Evolutionary conservation across 2,113 vertebrate species (phyloP).

Genomic region (Cepphus grylle): DNA sequence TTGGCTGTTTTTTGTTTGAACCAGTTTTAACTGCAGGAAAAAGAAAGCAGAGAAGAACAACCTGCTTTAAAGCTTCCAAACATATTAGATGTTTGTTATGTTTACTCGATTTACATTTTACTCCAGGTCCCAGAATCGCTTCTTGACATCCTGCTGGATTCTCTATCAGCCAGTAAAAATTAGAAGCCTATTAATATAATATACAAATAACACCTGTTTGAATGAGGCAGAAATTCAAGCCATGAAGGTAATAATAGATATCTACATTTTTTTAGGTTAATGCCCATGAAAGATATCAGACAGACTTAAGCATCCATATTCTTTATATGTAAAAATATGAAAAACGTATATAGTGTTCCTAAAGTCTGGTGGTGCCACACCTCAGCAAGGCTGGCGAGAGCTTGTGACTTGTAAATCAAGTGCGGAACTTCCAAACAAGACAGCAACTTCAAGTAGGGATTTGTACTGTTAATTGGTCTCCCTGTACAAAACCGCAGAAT

Average conservation of each 20-base stretch:
- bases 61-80: neutral
- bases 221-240: neutral
- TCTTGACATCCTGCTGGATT: neutral
- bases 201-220: neutral
- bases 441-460: neutral
- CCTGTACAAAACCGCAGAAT: neutral
- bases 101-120: neutral
- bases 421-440: neutral
- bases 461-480: neutral
- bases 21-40: neutral
- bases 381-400: neutral
- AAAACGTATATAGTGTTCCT: neutral
- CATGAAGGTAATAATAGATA: neutral
- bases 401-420: neutral
- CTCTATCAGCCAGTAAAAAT: neutral
- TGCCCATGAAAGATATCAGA: neutral
- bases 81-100: fast-evolving
- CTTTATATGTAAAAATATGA: neutral
- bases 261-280: neutral
- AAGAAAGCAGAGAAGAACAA: neutral
- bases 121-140: neutral
- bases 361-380: neutral
- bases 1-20: neutral
- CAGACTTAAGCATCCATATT: neutral
- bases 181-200: neutral